These are phyloP conservation scores for Bujurquina vittata DNA, from an alignment of 2,113 vertebrate genomes.

Conservation along the genomic window DNA sequence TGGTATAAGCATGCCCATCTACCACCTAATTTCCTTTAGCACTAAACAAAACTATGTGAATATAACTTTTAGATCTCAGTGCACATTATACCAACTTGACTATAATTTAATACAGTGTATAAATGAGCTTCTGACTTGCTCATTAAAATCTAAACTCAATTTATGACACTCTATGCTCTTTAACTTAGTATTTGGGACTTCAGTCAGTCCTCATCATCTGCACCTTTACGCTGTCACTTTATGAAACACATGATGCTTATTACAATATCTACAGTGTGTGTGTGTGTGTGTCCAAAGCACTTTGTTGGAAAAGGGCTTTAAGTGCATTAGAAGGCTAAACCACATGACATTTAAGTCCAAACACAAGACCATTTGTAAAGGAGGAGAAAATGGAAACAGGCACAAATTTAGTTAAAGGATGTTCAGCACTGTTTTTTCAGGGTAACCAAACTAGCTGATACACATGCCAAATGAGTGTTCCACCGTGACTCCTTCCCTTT, in stretches of 20 bases:
- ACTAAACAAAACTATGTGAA: too few relatives aligned
- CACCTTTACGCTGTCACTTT: not conserved
- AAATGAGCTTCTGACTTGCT: too few relatives aligned
- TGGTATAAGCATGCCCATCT: too few relatives aligned
- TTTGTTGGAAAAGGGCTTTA: constrained; percentile 34
- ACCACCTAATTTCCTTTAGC: too few relatives aligned
- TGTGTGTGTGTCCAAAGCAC: not conserved
- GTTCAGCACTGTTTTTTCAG: not conserved
- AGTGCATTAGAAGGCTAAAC: constrained; percentile 47
- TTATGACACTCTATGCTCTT: too few relatives aligned
- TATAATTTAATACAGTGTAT: too few relatives aligned
- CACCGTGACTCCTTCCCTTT: not conserved
- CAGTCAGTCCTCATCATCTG: not conserved
- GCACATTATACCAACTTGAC: too few relatives aligned
- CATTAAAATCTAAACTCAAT: too few relatives aligned
- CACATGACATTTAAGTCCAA: constrained; percentile 45
- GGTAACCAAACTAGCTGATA: not conserved
- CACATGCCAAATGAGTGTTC: not conserved
- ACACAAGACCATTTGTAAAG: constrained; percentile 40
- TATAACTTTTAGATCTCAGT: too few relatives aligned
- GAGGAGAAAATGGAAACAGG: constrained; percentile 28
- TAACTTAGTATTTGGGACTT: too few relatives aligned
- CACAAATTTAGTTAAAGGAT: not conserved
- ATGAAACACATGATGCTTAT: not conserved
- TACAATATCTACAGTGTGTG: not conserved